Conservation (phyloP, 2,888 invertebrate genomes). For the Rhagophthalmus giganteus region DNA sequence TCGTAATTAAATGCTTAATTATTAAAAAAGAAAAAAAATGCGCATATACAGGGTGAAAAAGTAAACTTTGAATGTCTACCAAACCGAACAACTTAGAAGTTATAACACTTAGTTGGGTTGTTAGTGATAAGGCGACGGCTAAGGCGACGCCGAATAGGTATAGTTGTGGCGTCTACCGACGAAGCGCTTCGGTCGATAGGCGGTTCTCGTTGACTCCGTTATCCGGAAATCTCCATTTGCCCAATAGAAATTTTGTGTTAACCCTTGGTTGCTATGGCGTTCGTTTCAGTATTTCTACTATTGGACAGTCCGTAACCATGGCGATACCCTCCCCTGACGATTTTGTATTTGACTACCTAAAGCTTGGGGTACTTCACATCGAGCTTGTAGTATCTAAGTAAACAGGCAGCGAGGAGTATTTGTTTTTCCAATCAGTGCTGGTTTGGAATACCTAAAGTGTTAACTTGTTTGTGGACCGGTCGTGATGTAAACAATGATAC, state of each 20-base stretch:
- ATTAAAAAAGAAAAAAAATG: no score
- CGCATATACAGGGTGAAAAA: constrained; percentile 10
- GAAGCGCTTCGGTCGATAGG: constrained; percentile 51
- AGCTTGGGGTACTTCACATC: constrained; percentile 58
- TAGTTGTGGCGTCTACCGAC: constrained; percentile 38
- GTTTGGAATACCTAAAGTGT: constrained; percentile 59
- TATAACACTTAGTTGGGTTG: constrained; percentile 34
- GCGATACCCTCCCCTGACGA: constrained; percentile 47
- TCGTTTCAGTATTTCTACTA: constrained; percentile 30
- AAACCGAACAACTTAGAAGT: constrained; percentile 24
- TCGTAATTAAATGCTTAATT: no score
- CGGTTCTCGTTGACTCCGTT: constrained; percentile 53
- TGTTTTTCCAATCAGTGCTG: constrained; percentile 62
- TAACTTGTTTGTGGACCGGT: constrained; percentile 58
- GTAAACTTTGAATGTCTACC: constrained; percentile 2
- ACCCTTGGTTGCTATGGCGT: constrained; percentile 42
- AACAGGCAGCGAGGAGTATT: constrained; percentile 59
- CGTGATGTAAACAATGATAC: constrained; percentile 59
- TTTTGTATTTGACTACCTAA: constrained; percentile 57
- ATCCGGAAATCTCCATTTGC: constrained; percentile 13
- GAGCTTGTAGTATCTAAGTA: constrained; percentile 59
- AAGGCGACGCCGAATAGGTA: constrained; percentile 30
- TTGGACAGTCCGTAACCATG: constrained; percentile 46
- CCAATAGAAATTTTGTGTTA: constrained; percentile 35
- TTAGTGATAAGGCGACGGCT: constrained; percentile 28